Evolutionary conservation across 2,797 vertebrate genomes (phyloP), one percentile per base, ranked within the genome.

Genomic region (Threskiornis aethiopicus): DNA sequence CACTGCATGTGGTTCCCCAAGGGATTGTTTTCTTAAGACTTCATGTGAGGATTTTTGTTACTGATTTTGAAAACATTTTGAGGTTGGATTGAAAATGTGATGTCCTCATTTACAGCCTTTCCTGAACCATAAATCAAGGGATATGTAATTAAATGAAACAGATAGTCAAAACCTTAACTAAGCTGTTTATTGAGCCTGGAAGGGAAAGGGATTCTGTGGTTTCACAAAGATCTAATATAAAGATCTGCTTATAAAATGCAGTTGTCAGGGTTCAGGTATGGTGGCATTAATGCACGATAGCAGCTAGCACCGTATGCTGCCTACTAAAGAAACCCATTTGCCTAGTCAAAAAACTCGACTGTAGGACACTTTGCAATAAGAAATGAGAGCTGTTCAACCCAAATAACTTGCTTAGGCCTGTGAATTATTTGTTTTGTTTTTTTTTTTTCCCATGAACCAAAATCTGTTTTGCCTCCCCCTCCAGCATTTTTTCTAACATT

Each of bases 21-120:
- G 72, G 96, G 67, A 89, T 22, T 93, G 89, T 96, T 96, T 96
- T 94, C 89, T 18, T 89, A 96, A 89, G 87, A 73, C 87, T 95
- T 92, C 82, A 82, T 96, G 89, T 93, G 79, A 96, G 82, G 92
- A 95, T 86, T 97, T 97, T 92, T 96, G 96, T 96, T 96, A 81
- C 82, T 71, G 93, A 91, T 94, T 91, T 88, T 95, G 90, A 96
- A 96, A 95, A 93, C 37, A 81, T 97, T 96, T 93, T 96, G 82
- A 96, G 76, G 70, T 94, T 88, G 79, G 83, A 89, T 90, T 92
- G 93, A 55, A 71, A 95, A 96, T 96, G 55, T 75, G 84, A 80
- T 95, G 92, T 96, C 89, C 89, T 96, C 94, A 88, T 97, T 94
- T 97, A 93, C 77, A 93, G 95, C 31, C 83, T 95, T 96, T 96